A percentile compares a stretch with the other conserved stretches of the same genome.
Conservation (phyloP, 2,888 invertebrate species). For the Eristalis tenax region DNA sequence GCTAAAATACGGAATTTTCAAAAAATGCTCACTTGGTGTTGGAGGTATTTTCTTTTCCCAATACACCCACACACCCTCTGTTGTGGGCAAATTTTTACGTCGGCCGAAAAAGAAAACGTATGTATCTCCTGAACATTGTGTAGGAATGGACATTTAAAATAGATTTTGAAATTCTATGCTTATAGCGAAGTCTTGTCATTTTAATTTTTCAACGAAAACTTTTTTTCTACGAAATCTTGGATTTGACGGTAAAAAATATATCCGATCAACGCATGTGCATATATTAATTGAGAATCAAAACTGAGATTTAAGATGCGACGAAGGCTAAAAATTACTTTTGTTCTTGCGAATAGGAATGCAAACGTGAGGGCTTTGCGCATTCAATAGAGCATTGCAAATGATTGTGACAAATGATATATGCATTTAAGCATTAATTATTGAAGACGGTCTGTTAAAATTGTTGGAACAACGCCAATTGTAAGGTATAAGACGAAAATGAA, state of each 20-base stretch:
- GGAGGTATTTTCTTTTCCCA: conserved; percentile 9
- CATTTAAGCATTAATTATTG: conserved; percentile 25
- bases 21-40: neutral
- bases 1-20: neutral
- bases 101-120: conserved; percentile 23
- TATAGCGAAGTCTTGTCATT: conserved; percentile 35
- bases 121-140: conserved; percentile 42
- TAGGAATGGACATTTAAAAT: conserved; percentile 63
- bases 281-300: neutral
- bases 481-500: neutral
- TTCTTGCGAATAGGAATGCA: neutral
- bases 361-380: neutral
- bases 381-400: conserved; percentile 2
- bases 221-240: conserved; percentile 4
- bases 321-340: neutral
- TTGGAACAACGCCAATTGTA: conserved; percentile 42
- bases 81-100: conserved; percentile 22
- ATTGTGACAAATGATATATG: conserved; percentile 22
- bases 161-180: conserved; percentile 70
- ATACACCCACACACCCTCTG: conserved; percentile 25
- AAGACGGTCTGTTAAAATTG: neutral
- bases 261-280: neutral
- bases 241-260: neutral
- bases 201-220: conserved; percentile 3
- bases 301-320: neutral